Percentiles rank a stretch among this genome's conserved stretches.
These are phyloP conservation scores for Campoletis sonorensis DNA, from an alignment of 1,140 invertebrate species.

Conservation along the genomic window DNA sequence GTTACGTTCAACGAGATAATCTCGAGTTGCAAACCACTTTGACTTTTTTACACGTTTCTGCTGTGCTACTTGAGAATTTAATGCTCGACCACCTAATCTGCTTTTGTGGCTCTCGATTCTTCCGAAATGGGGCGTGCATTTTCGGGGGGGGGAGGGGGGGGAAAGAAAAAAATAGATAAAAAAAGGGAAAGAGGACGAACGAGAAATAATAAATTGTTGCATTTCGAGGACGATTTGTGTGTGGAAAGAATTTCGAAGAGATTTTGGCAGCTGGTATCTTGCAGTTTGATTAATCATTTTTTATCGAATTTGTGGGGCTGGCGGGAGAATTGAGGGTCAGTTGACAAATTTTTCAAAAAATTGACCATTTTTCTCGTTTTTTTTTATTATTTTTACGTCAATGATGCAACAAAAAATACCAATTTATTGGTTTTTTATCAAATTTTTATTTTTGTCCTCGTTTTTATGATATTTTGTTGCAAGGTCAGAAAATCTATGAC, in stretches of 20 bases:
- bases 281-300: neutral
- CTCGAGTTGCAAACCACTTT: constrained; percentile 18
- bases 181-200: no score
- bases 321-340: no score
- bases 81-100: constrained; percentile 18
- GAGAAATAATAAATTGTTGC: neutral
- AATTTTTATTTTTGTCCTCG: neutral
- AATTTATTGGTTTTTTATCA: neutral
- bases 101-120: neutral
- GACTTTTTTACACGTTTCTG: constrained; percentile 14
- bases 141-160: no score
- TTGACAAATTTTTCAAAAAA: no score
- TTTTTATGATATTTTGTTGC: no score
- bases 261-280: neutral
- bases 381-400: no score
- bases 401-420: no score
- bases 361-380: no score
- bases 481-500: neutral
- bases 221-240: constrained; percentile 1
- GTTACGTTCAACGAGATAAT: constrained; percentile 9
- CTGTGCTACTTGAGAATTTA: constrained; percentile 13
- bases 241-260: neutral
- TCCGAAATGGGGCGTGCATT: neutral
- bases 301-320: no score
- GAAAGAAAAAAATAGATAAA: no score